Conservation (phyloP, 2,888 invertebrate genomes). For the Parnassius smintheus region DNA sequence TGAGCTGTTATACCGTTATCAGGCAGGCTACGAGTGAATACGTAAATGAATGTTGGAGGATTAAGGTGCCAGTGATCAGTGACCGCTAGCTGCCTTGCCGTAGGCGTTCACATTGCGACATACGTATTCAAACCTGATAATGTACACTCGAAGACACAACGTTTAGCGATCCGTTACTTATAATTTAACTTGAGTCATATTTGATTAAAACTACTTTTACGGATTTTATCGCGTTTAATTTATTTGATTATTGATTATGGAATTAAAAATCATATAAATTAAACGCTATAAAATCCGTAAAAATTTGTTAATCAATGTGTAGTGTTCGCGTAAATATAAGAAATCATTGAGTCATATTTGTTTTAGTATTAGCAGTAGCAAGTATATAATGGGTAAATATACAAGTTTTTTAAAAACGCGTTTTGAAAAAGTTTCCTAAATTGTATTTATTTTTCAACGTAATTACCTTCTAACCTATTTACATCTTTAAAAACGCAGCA, state of each 20-base stretch:
- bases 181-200: neutral
- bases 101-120: conserved; percentile 53
- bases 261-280: too few relatives aligned
- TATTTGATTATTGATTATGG: too few relatives aligned
- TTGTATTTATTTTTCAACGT: neutral
- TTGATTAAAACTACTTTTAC: neutral
- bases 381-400: too few relatives aligned
- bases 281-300: too few relatives aligned
- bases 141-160: conserved; percentile 12
- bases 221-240: too few relatives aligned
- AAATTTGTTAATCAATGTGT: too few relatives aligned
- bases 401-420: too few relatives aligned
- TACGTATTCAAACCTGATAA: conserved; percentile 13
- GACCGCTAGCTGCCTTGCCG: conserved; percentile 68
- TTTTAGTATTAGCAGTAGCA: neutral
- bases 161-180: neutral
- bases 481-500: neutral
- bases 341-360: neutral
- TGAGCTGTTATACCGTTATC: neutral
- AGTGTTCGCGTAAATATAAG: too few relatives aligned
- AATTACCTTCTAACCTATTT: neutral
- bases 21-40: neutral
- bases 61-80: conserved; percentile 38
- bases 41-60: conserved; percentile 24
- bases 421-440: too few relatives aligned